phyloP scores from a whole-genome alignment of 2,888 invertebrate genomes.

The Athalia circularis region DNA sequence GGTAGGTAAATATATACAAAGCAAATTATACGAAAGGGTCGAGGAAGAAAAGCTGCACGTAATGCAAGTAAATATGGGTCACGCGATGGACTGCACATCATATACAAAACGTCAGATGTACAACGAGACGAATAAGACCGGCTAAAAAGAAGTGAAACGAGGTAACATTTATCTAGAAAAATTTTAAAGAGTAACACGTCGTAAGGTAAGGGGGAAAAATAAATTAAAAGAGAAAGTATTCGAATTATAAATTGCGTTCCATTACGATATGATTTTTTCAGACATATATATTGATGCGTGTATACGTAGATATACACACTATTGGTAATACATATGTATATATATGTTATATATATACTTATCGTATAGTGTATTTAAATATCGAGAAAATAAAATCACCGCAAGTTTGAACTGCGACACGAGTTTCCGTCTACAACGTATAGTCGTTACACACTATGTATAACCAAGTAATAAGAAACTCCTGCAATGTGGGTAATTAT shows the following conservation, averaged over 20 bases:
- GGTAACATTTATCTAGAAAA: not conserved
- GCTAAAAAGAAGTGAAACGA: not conserved
- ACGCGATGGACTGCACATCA: slow-evolving; percentile 13
- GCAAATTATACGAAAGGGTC: slow-evolving; percentile 3
- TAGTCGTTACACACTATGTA: not conserved
- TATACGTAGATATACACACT: not conserved
- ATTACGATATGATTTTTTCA: slow-evolving; percentile 1
- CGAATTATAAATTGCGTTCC: slow-evolving; percentile 11
- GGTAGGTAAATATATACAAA: not conserved
- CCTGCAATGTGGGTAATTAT: slow-evolving; percentile 28
- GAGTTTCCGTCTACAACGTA: not conserved
- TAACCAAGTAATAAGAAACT: slow-evolving; percentile 19
- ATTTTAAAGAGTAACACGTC: not conserved
- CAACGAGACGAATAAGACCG: not conserved
- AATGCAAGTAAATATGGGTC: slow-evolving; percentile 36
- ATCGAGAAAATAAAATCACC: too few relatives aligned
- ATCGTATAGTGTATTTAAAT: too few relatives aligned
- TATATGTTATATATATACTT: not conserved
- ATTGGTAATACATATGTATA: not conserved
- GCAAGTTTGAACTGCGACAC: slow-evolving; percentile 27
- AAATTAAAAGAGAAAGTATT: slow-evolving; percentile 18
- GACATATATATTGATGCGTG: not conserved
- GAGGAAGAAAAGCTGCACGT: not conserved
- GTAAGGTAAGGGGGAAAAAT: not conserved
- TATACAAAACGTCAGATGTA: not conserved